phyloP scores from a whole-genome alignment of 2,888 invertebrate genomes.

The Drosophila colorata region DNA sequence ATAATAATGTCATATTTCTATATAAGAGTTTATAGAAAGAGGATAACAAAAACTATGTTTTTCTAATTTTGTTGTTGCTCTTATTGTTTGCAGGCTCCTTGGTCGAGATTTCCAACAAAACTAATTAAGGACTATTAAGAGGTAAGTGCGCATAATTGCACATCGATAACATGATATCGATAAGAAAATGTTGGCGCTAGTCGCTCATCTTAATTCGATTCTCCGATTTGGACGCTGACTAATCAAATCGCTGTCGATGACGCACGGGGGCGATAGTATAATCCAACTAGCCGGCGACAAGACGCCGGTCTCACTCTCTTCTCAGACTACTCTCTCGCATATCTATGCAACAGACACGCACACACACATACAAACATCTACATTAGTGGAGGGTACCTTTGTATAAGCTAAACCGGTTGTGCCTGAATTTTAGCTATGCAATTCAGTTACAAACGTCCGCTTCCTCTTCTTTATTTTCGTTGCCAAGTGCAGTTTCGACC shows the following conservation, averaged over 20 bases:
- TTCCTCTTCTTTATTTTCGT: neutral
- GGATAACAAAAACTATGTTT: neutral
- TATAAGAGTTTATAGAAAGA: neutral
- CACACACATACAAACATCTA: neutral
- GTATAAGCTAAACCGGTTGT: neutral
- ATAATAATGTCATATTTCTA: too few relatives aligned
- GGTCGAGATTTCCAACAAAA: conserved; percentile 50
- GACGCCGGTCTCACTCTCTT: conserved; percentile 31
- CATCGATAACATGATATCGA: conserved; percentile 7
- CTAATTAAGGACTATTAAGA: conserved; percentile 74
- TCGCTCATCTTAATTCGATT: neutral
- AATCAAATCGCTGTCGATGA: conserved; percentile 27
- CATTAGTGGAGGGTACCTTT: neutral
- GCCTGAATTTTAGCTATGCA: conserved; percentile 1
- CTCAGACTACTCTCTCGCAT: conserved; percentile 15
- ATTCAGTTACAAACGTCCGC: neutral
- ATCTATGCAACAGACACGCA: conserved; percentile 7
- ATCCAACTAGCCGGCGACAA: conserved; percentile 25
- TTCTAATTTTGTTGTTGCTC: conserved; percentile 9
- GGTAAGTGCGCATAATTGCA: conserved; percentile 51
- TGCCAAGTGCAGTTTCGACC: neutral
- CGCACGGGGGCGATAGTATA: conserved; percentile 19
- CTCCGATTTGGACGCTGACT: conserved; percentile 25
- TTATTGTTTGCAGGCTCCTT: conserved; percentile 51
- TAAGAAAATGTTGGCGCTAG: too few relatives aligned